Evolutionary conservation across 2,797 vertebrate species (phyloP), one percentile per base, ranked within the genome.

Genomic region (Tenualosa thibaudeaui): DNA sequence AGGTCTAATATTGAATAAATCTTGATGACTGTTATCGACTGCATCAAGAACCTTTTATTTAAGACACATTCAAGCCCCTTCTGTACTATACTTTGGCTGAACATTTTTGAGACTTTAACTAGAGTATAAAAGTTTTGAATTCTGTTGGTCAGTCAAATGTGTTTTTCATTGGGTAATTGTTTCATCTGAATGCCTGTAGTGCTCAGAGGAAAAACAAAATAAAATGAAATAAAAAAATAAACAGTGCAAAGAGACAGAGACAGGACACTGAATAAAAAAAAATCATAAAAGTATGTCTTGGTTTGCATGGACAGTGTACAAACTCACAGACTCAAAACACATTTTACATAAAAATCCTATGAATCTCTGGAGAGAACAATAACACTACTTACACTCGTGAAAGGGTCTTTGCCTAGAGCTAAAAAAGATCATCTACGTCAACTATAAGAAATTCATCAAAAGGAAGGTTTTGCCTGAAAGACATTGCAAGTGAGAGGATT

Each of bases 401-500:
- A 91, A 89, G n/a, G 85, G 89, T 92, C 86, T 49, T 87, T 88
- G 78, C 89, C 91, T 93, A 94, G 83, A 90, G 86, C 90, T 94
- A 94, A 86, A 88, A 86, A 88, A 85, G 83, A 84, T 43, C 85
- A 90, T 87, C 90, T 93, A 93, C 90, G 89, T 93, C 88, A 89
- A 40, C 84, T 85, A 93, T 89, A 89, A 90, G 87, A 93, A 92
- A 90, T 78, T 90, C 58, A 90, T 91, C 82, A 91, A 93, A 93
- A 53, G 84, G 88, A 87, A 82, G 83, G 50, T 46, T 85, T 85
- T 51, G 81, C 84, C 83, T 60, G 46, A 85, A 88, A 92, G 92
- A 94, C 91, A 91, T 91, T 90, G 90, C 87, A 93, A 89, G 88
- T 89, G 88, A 89, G 91, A 91, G 83, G 85, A 91, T 94, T 94